phyloP scores from a whole-genome alignment of 1,140 invertebrate species.

The Polypedilum pembai region DNA sequence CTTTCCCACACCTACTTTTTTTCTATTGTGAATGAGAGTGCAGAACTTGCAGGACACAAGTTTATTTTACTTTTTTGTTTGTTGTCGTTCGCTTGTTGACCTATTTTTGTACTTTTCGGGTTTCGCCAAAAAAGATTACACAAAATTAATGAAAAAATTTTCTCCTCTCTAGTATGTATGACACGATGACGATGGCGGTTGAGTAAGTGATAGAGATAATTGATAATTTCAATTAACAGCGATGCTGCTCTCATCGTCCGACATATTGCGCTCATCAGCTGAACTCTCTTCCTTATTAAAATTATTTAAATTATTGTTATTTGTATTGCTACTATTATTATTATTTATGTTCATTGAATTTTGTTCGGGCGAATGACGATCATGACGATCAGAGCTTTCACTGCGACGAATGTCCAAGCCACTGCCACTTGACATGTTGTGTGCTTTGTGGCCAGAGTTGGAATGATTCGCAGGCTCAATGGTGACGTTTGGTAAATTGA shows the following conservation, averaged over 20 bases:
- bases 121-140: slow-evolving; percentile 9
- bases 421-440: neutral
- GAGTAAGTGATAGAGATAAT: neutral
- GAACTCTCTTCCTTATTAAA: slow-evolving; percentile 21
- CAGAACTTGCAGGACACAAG: neutral
- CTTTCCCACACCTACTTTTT: neutral
- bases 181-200: too few relatives aligned
- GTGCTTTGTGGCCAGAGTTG: neutral
- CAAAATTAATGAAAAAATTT: neutral
- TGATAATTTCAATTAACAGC: slow-evolving; percentile 21
- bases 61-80: neutral
- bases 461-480: neutral
- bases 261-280: slow-evolving; percentile 15
- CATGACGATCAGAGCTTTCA: neutral
- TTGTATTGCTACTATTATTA: slow-evolving; percentile 22
- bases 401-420: neutral
- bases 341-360: slow-evolving; percentile 22
- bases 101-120: slow-evolving; percentile 21
- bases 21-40: slow-evolving; percentile 3
- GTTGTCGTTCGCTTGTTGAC: neutral
- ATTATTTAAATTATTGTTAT: slow-evolving; percentile 20
- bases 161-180: neutral
- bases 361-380: slow-evolving; percentile 12
- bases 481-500: slow-evolving; percentile 25
- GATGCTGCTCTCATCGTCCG: neutral